Evolutionary conservation across 2,888 invertebrate genomes (phyloP), one percentile per base, ranked within the genome.

Genomic region (Gasteruption jaculator): DNA sequence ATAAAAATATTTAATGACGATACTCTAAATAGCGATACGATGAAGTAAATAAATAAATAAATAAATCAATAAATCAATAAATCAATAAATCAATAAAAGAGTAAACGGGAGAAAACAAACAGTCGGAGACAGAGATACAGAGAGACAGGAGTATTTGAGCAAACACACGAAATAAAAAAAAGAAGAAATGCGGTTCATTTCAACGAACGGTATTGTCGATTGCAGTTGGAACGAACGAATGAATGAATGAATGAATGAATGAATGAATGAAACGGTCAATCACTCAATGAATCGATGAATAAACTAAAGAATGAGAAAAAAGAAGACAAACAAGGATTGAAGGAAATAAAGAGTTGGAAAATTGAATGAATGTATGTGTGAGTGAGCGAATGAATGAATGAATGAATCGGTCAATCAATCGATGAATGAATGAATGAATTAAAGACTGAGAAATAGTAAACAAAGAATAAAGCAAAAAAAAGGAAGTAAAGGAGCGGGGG

Each of bases 1-100:
- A 65, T 63, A 67, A n/a, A n/a, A 64, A 64, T 68, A 66, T 68
- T 68, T 64, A 67, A 66, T 63, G 63, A 68, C 57, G 57, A 61
- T 66, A 55, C 54, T 55, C 55, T 53, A 54, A n/a, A n/a, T 56
- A 55, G 54, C 48, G 54, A 57, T 57, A 49, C 38, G 52, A 49
- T n/a, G n/a, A n/a, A n/a, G n/a, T n/a, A n/a, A n/a, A n/a, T n/a
- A n/a, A n/a, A n/a, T n/a, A n/a, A n/a, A n/a, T n/a, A n/a, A n/a
- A n/a, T n/a, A n/a, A n/a, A n/a, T n/a, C n/a, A n/a, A n/a, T n/a
- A n/a, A n/a, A n/a, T n/a, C n/a, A n/a, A n/a, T n/a, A n/a, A n/a
- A n/a, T n/a, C n/a, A n/a, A n/a, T n/a, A n/a, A n/a, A n/a, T n/a
- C n/a, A n/a, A n/a, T 14, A 18, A 45, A 31, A 35, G 36, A 29